These are phyloP conservation scores for Oreohelix idahoensis DNA, from an alignment of 1,140 invertebrate genomes.

Conservation along the genomic window DNA sequence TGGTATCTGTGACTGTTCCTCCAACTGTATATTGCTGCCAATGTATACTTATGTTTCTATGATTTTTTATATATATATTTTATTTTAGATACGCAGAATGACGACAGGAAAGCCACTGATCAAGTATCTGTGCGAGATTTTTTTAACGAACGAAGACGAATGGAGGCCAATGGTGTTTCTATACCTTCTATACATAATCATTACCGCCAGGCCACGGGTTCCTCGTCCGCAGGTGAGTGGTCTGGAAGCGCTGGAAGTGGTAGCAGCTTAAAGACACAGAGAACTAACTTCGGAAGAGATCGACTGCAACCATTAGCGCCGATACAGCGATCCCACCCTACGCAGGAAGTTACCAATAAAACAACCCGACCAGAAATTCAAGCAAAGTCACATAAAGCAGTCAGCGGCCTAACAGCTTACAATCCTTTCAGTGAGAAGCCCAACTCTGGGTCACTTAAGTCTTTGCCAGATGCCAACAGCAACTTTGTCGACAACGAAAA, in stretches of 20 bases:
- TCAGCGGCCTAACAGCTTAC: background rate
- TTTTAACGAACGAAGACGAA: slow-evolving; percentile 56
- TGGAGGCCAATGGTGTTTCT: slow-evolving; percentile 46
- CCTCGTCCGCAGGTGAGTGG: slow-evolving; percentile 24
- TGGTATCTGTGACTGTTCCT: too few relatives aligned
- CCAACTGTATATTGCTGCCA: too few relatives aligned
- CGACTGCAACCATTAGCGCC: slow-evolving; percentile 58
- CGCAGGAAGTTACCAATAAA: background rate
- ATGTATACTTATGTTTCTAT: too few relatives aligned
- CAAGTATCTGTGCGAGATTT: slow-evolving; percentile 55
- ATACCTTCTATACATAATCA: slow-evolving; percentile 54
- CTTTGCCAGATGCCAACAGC: slow-evolving; percentile 1
- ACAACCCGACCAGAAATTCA: background rate
- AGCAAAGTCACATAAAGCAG: background rate
- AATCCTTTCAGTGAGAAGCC: slow-evolving; percentile 14
- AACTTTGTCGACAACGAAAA: slow-evolving; percentile 33
- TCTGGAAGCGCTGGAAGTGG: slow-evolving; percentile 29
- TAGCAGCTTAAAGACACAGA: slow-evolving; percentile 28
- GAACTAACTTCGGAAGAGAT: slow-evolving; percentile 57
- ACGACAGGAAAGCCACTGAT: too few relatives aligned
- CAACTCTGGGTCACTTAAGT: slow-evolving; percentile 11
- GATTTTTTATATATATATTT: background rate
- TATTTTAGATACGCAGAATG: background rate
- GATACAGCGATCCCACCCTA: slow-evolving; percentile 11
- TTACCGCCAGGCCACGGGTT: slow-evolving; percentile 48